Percentiles rank a stretch among this genome's conserved stretches.
Evolutionary conservation across 2,113 vertebrate genomes (phyloP).

Genomic region (Chinchilla lanigera): DNA sequence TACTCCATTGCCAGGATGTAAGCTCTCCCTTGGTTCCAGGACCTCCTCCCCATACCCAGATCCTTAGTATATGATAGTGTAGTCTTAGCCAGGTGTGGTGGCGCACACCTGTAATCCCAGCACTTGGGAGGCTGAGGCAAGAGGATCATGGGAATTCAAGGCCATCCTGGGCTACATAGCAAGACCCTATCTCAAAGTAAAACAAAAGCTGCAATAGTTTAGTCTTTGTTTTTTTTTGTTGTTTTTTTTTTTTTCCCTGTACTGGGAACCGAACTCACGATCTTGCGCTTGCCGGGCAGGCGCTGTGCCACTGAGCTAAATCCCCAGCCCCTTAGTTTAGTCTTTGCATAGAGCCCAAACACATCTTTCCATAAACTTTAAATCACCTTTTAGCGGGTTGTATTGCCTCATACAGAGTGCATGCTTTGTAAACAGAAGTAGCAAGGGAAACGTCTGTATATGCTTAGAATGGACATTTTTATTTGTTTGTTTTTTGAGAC

Average conservation of each 20-base stretch:
- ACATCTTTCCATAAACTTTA: neutral
- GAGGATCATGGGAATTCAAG: neutral
- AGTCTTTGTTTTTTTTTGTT: neutral
- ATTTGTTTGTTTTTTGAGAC: neutral
- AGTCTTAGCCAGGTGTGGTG: neutral
- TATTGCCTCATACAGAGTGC: no score
- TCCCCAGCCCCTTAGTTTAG: no score
- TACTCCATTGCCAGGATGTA: neutral
- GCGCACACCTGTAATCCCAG: neutral
- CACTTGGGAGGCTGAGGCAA: neutral
- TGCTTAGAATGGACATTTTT: neutral
- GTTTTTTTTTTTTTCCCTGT: no score
- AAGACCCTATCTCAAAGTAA: neutral
- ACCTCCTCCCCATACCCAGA: neutral
- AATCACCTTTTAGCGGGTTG: neutral
- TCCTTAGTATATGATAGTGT: neutral
- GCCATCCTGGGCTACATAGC: neutral
- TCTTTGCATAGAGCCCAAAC: neutral
- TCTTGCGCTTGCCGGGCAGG: no score
- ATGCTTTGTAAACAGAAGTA: neutral
- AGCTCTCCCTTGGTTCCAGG: neutral
- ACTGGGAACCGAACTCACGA: no score
- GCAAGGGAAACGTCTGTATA: neutral
- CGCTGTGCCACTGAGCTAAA: no score
- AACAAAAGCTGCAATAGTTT: neutral